Base-by-base conservation (phyloP, 2,113 vertebrate genomes). In the Rafetus swinhoei region DNA sequence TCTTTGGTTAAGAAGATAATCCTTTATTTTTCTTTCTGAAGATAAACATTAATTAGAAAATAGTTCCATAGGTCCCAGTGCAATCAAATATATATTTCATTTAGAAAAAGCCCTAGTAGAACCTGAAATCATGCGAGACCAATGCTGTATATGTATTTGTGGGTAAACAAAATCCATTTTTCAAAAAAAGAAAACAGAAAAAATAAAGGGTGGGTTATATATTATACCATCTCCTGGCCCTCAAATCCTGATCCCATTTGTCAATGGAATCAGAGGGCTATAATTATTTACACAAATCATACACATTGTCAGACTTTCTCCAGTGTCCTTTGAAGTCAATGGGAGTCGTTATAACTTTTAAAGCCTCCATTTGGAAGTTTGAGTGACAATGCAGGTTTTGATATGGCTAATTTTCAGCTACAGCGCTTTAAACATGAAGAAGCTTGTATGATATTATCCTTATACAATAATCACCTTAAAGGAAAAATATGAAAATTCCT, bases 81-180 rank as follows among this genome's bases (percentile, higher is more conserved):
- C 39, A 90, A 92, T 89, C 2, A 0, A n/a, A 27, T 10, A 52
- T 45, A 84, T 76, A 59, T 9, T 54, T 13, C 21, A 22, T 21
- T 6, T 21, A 94, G 59, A 62, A 60, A 94, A 96, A 89, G 6
- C 9, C 3, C 84, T 87, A 94, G 35, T 86, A 57, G 22, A 81
- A 84, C 52, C 90, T 90, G 79, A 94, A 96, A 87, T 94, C 79
- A 57, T 35, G 4, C 72, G n/a, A 86, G 52, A 69, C 25, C 54
- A 69, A 57, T 15, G 1, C 16, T 93, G 55, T 88, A 12, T 83
- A 84, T 84, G 69, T 87, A 82, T 93, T 91, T 85, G n/a, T 79
- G 89, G 50, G 84, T 91, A 92, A 95, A 92, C 86, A 94, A 95
- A 94, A 97, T 86, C 74, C 87, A 24, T 24, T 90, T 97, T 95